Evolutionary conservation across 1,140 invertebrate genomes (phyloP).

Genomic region (Formica selysi): DNA sequence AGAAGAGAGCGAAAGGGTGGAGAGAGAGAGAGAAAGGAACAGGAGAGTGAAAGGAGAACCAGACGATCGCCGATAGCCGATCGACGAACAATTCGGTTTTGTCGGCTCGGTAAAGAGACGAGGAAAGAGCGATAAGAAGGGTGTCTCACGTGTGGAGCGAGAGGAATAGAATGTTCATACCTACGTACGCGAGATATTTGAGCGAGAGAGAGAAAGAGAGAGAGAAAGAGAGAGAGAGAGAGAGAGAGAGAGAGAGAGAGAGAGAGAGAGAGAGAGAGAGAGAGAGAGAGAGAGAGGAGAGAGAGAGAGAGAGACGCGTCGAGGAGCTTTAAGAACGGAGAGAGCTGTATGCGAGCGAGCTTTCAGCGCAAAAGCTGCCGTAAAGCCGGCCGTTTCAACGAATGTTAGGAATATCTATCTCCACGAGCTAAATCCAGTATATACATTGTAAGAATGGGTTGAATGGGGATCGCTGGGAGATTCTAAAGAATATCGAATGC

Average conservation of each 20-base stretch:
- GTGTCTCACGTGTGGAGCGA: conserved; percentile 15
- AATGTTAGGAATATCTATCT: conserved; percentile 81
- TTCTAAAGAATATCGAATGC: conserved; percentile 77
- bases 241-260: conserved; percentile 14
- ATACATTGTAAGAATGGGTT: conserved; percentile 78
- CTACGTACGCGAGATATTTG: conserved; percentile 21
- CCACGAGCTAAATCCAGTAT: conserved; percentile 76
- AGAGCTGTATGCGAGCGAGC: conserved; percentile 67
- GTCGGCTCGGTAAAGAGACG: conserved; percentile 22
- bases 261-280: not conserved
- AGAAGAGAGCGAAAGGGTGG: not conserved
- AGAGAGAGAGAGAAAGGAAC: not conserved
- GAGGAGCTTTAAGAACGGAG: conserved; percentile 26
- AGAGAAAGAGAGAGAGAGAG: too few relatives aligned
- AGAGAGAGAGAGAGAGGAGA: conserved; percentile 27
- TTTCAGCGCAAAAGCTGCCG: conserved; percentile 77
- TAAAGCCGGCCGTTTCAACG: conserved; percentile 78
- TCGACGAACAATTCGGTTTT: conserved; percentile 45
- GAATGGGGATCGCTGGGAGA: conserved; percentile 71
- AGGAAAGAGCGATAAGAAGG: conserved; percentile 31
- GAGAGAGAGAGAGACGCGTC: conserved; percentile 3
- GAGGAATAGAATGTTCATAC: conserved; percentile 34
- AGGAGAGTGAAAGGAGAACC: not conserved
- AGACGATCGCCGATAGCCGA: conserved; percentile 4
- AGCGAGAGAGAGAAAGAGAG: not conserved